Evolutionary conservation across 2,888 invertebrate species (phyloP), one percentile per base, ranked within the genome.

Genomic region (Empis stercorea): DNA sequence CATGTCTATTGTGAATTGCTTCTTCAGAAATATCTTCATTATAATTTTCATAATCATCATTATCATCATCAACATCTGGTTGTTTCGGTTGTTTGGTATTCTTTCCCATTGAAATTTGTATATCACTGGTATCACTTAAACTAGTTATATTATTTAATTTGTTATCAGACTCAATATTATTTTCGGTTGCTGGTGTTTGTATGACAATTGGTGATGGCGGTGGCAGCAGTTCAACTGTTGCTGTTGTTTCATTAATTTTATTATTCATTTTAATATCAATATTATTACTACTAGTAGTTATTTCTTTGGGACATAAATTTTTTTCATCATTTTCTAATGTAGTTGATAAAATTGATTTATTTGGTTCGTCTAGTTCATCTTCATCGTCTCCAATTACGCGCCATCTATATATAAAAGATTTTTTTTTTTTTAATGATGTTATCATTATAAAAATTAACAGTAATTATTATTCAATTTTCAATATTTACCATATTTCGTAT

Each of bases 21-120:
- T 80, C 80, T 50, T 92, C 89, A 0, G 85, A 81, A 49, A 87
- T 71, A 65, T 93, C 91, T 66, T 93, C 92, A 45, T 75, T 73
- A 76, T 76, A 55, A 13, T 52, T 47, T 10, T 48, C 47, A n/a
- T n/a, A n/a, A n/a, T n/a, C n/a, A n/a, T n/a, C n/a, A n/a, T 47
- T 50, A 40, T 43, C 27, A 11, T 15, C 30, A n/a, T 47, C 51
- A 40, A 40, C 27, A 11, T 15, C 30, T 9, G 10, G 34, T 34
- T 43, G 17, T n/a, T 45, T 2, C 11, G 34, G 42, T 27, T 38
- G n/a, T 43, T 48, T 43, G 30, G 20, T 43, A 13, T 37, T 10
- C 5, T 7, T 37, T 14, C 10, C 15, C 32, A 5, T n/a, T n/a
- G 32, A 34, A 13, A 5, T n/a, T 34, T 34, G 34, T 47, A 7